Conservation (phyloP, 2,797 vertebrate species). For the Anomalospiza imberbis region DNA sequence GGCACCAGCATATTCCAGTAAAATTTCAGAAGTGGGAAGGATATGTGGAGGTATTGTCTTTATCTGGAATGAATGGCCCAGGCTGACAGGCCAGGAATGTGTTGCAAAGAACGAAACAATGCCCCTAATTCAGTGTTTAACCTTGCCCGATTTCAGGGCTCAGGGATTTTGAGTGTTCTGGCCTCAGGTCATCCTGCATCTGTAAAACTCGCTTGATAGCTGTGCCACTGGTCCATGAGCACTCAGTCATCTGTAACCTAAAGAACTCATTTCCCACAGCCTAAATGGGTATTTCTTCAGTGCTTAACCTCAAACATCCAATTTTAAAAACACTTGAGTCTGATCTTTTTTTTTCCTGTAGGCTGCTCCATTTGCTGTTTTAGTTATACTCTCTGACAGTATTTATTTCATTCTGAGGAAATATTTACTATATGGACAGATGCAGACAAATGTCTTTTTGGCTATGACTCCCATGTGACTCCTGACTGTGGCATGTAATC, state of each 20-base stretch:
- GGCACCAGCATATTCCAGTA: neutral
- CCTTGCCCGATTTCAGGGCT: neutral
- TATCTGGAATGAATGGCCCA: neutral
- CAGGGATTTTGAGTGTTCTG: neutral
- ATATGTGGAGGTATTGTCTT: neutral
- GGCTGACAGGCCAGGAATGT: neutral
- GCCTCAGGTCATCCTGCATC: neutral
- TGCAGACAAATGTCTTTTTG: neutral
- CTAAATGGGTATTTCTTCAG: slow-evolving; percentile 2
- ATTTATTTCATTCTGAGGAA: neutral
- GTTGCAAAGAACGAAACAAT: neutral
- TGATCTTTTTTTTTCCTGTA: neutral
- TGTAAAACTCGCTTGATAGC: neutral
- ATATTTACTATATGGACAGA: neutral
- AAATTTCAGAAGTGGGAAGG: neutral
- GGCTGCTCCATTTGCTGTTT: neutral
- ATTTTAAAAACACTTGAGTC: neutral
- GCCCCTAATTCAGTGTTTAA: neutral
- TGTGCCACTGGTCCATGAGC: neutral
- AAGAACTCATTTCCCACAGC: neutral
- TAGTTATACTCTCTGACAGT: neutral
- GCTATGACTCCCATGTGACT: neutral
- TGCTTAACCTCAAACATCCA: slow-evolving; percentile 9
- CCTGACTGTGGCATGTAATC: neutral
- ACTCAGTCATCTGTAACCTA: neutral